A percentile compares a stretch with the other conserved stretches of the same genome.
Evolutionary conservation across 2,797 vertebrate genomes (phyloP).

Genomic region (Okamejei kenojei): DNA sequence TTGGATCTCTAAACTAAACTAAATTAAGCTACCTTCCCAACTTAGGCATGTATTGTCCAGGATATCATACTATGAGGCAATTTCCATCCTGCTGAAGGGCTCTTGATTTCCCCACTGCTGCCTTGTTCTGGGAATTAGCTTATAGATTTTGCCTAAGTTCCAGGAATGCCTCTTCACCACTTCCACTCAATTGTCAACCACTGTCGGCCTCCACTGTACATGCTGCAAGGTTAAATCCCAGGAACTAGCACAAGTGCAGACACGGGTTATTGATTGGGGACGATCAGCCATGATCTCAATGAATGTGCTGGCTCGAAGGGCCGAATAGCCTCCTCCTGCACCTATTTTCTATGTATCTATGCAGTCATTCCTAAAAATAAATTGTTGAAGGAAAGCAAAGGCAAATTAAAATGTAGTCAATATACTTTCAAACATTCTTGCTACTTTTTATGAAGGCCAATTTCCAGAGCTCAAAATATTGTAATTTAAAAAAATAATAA

Average conservation of each 20-base stretch:
- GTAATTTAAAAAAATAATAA: background rate
- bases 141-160: background rate
- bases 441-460: background rate
- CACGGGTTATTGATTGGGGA: too few species aligned
- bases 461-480: background rate
- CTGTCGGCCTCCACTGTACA: background rate
- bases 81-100: background rate
- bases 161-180: background rate
- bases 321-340: too few species aligned
- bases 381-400: background rate
- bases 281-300: too few species aligned
- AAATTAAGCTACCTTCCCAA: background rate
- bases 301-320: too few species aligned
- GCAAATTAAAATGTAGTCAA: background rate
- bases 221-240: background rate
- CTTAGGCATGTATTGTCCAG: background rate
- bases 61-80: background rate
- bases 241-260: too few species aligned
- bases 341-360: too few species aligned
- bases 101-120: background rate
- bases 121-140: background rate
- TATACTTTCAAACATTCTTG: background rate
- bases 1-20: too few species aligned
- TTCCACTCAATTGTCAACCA: background rate
- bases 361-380: background rate